Evolutionary conservation across 1,140 invertebrate genomes (phyloP).

Genomic region (Ylistrum balloti): DNA sequence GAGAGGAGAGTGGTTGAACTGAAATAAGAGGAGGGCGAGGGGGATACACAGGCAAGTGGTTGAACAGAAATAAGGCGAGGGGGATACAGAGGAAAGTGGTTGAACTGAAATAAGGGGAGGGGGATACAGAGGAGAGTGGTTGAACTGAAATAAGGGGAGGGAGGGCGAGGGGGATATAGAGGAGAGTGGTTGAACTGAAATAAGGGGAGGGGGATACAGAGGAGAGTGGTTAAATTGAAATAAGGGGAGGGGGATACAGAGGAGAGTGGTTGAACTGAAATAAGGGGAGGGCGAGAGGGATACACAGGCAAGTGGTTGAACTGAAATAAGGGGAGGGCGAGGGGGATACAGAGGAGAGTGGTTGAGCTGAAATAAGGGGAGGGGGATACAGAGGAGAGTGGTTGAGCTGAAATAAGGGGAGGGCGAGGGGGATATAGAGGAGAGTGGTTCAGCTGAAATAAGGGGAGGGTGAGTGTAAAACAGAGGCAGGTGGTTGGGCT

Average conservation of each 20-base stretch:
- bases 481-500: too few relatives aligned
- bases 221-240: neutral
- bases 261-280: too few relatives aligned
- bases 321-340: neutral
- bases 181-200: neutral
- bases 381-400: neutral
- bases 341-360: neutral
- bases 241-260: neutral
- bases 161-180: neutral
- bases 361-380: too few relatives aligned
- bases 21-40: neutral
- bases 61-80: neutral
- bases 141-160: neutral
- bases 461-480: neutral
- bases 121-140: neutral
- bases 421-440: neutral
- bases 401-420: too few relatives aligned
- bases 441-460: neutral
- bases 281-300: too few relatives aligned
- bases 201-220: neutral
- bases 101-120: neutral
- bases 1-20: neutral
- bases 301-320: neutral
- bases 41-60: neutral
- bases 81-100: neutral